Evolutionary conservation across 2,113 vertebrate species (phyloP).

Genomic region (Murina feae): DNA sequence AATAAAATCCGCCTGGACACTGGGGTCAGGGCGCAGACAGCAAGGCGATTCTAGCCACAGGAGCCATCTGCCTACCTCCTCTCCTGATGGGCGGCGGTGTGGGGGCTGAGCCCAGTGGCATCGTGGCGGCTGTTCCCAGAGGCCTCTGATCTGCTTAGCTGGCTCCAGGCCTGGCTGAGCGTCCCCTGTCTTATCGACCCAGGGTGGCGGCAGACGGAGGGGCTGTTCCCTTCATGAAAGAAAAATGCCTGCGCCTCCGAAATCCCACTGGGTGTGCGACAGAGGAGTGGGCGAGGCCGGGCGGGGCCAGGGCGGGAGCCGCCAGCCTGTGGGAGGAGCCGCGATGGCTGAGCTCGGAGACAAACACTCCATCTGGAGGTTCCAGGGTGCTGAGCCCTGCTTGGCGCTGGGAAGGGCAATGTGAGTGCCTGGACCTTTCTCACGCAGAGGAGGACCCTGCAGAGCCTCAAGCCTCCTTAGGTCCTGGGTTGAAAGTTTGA

Average conservation of each 20-base stretch:
- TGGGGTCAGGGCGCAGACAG: not conserved
- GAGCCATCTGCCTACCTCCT: not conserved
- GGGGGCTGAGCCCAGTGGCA: not conserved
- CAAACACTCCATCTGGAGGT: constrained; percentile 17
- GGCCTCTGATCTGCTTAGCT: not conserved
- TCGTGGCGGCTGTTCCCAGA: not conserved
- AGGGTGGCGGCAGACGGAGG: constrained; percentile 64
- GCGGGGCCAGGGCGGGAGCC: not conserved
- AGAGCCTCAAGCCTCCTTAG: accelerated
- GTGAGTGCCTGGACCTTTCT: not conserved
- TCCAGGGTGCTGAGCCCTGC: constrained; percentile 39
- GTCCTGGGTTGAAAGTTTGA: not conserved
- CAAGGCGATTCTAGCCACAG: not conserved
- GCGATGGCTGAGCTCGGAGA: constrained; percentile 38
- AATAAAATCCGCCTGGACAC: not conserved
- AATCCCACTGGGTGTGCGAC: constrained; percentile 39
- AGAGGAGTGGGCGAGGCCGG: constrained; percentile 6
- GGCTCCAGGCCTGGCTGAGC: constrained; percentile 35
- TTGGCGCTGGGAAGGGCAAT: not conserved
- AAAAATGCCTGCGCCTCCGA: constrained; percentile 37
- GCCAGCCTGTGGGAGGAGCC: not conserved
- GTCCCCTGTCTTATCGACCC: constrained; percentile 60
- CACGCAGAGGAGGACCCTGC: not conserved
- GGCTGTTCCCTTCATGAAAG: constrained; percentile 46
- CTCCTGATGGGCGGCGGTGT: not conserved